Conservation (phyloP, 2,888 invertebrate genomes). For the Amblyteles armatorius region DNA sequence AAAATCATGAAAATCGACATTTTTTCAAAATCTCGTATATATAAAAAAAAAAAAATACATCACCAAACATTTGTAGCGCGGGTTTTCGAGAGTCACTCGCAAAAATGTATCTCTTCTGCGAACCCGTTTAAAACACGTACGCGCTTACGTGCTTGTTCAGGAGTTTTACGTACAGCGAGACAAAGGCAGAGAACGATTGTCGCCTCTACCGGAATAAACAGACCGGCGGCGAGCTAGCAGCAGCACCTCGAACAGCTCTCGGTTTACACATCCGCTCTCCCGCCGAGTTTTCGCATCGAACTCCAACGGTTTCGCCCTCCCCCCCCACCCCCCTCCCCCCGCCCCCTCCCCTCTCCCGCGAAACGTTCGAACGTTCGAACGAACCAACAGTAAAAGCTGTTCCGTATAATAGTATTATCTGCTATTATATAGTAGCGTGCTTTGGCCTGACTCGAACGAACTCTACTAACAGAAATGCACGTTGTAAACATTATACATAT, state of each 20-base stretch:
- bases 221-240: constrained; percentile 12
- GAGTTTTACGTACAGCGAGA: constrained; percentile 21
- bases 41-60: not conserved
- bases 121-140: not conserved
- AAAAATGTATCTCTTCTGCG: constrained; percentile 1
- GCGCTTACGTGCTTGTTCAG: constrained; percentile 24
- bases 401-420: constrained; percentile 32
- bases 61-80: too few species aligned
- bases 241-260: constrained; percentile 5
- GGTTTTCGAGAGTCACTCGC: too few species aligned
- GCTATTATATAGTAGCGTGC: constrained; percentile 17
- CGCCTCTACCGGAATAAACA: constrained; percentile 26
- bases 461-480: not conserved
- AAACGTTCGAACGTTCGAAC: constrained; percentile 15
- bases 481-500: not conserved
- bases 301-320: not conserved
- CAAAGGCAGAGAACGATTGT: not conserved
- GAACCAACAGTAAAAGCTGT: constrained; percentile 7
- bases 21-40: too few species aligned
- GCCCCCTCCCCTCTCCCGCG: not conserved
- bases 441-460: constrained; percentile 16
- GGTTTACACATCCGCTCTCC: constrained; percentile 33
- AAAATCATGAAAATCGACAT: too few species aligned
- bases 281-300: constrained; percentile 13
- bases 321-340: not conserved